Base-by-base conservation (phyloP, 1,140 invertebrate genomes). In the Phymorhynchus buccinoides region DNA sequence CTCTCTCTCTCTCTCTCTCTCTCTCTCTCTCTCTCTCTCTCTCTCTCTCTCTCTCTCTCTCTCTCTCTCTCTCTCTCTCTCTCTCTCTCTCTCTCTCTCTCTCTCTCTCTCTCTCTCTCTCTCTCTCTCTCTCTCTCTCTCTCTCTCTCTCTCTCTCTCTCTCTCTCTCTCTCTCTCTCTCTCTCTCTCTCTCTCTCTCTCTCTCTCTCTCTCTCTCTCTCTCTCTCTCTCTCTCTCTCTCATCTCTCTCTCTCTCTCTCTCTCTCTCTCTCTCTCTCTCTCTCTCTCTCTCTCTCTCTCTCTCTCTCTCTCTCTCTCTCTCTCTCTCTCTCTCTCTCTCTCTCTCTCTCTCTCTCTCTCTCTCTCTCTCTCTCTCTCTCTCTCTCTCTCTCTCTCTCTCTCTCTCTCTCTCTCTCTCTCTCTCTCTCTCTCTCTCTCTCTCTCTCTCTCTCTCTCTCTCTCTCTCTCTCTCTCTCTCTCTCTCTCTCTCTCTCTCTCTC, bases 141-240 rank as follows among this genome's bases (percentile, higher is more conserved):
- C 9, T 12, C 48, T 22, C 9, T 12, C 9, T 22, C 9, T 12
- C 9, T 52, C 22, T 75, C 71, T 14, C 9, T 75, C 71, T 75
- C 71, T 75, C 71, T n/a, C 71, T 75, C 71, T 75, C 71, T 75
- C 71, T 75, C 71, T 75, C 71, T 75, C 71, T 75, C 37, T 75
- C 71, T 75, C 71, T 75, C n/a, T 75, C 75, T 22, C 9, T 39
- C 42, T 44, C 1, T 78, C 9, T 41, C 37, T 4, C 3, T 4
- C 6, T 41, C 9, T 44, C 16, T 44, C 75, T 78, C 75, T 35
- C 35, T 44, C 37, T 32, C 9, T 41, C n/a, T 75, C n/a, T 37
- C 71, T 75, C n/a, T 37, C 71, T 75, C 32, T 75, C 71, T 32
- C 71, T 75, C 48, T 52, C 48, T 52, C 48, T 52, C 48, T 52